Percentiles rank a stretch among this genome's conserved stretches.
Conservation (phyloP, 2,888 invertebrate species). For the Dusona sp. region DNA sequence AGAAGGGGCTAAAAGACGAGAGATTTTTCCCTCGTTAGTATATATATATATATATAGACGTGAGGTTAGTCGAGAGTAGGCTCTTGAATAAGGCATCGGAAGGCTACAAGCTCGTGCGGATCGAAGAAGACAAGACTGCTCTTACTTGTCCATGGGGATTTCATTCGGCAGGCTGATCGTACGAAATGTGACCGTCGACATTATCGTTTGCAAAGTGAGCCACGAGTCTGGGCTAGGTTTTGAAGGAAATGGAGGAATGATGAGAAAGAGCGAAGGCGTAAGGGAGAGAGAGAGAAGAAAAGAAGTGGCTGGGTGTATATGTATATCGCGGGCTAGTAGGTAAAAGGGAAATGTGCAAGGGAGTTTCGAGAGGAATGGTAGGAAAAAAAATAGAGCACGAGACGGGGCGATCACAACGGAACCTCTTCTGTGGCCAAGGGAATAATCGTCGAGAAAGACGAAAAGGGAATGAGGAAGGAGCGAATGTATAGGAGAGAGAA, state of each 20-base stretch:
- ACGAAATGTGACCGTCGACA: slow-evolving; percentile 76
- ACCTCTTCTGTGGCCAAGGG: slow-evolving; percentile 49
- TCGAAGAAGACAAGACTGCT: slow-evolving; percentile 43
- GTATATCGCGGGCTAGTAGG: slow-evolving; percentile 12
- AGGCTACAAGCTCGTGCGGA: slow-evolving; percentile 70
- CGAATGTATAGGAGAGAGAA: slow-evolving; percentile 39
- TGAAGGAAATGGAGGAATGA: slow-evolving; percentile 1
- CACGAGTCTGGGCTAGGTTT: slow-evolving; percentile 23
- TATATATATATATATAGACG: slow-evolving; percentile 48
- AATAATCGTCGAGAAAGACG: slow-evolving; percentile 59
- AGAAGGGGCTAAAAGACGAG: slow-evolving; percentile 25
- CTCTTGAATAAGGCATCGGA: slow-evolving; percentile 63
- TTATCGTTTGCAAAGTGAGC: slow-evolving; percentile 73
- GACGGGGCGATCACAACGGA: slow-evolving; percentile 75
- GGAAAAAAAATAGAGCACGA: slow-evolving; percentile 66
- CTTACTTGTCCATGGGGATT: slow-evolving; percentile 46
- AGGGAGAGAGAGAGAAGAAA: slow-evolving; percentile 25
- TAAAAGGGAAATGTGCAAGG: slow-evolving; percentile 48
- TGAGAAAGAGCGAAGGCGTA: slow-evolving; percentile 38
- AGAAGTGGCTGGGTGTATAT: background rate
- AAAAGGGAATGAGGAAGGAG: slow-evolving; percentile 44
- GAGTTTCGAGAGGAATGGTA: slow-evolving; percentile 47
- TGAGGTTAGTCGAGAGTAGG: slow-evolving; percentile 64
- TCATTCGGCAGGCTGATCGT: slow-evolving; percentile 40
- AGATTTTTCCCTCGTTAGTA: slow-evolving; percentile 43